These are phyloP conservation scores for Galago senegalensis DNA, from an alignment of 2,797 vertebrate genomes.

Conservation along the genomic window DNA sequence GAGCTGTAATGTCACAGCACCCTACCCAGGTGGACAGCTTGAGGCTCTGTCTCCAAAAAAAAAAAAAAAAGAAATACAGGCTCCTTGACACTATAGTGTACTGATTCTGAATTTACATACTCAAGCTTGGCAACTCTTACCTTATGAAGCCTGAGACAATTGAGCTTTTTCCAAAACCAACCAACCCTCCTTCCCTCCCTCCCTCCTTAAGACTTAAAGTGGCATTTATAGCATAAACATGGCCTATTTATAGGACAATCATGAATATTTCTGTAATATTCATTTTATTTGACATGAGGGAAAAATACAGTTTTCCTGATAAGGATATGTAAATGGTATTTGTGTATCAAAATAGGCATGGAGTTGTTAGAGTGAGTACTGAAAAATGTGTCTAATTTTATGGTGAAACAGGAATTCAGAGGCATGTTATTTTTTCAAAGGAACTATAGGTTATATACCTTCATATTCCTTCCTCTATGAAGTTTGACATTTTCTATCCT, in stretches of 20 bases:
- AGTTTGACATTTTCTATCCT: not conserved
- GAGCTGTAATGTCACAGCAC: no score
- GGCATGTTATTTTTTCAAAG: conserved; percentile 44
- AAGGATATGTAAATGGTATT: conserved; percentile 24
- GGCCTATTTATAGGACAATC: conserved; percentile 23
- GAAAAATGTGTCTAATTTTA: conserved; percentile 21
- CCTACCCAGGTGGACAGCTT: no score
- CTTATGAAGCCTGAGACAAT: no score
- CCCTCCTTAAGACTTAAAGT: not conserved
- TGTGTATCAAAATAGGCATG: conserved; percentile 16
- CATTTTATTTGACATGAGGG: conserved; percentile 55
- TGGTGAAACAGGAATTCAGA: conserved; percentile 28
- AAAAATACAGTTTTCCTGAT: conserved; percentile 25
- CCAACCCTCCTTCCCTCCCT: no score
- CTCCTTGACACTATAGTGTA: not conserved
- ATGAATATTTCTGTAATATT: conserved; percentile 9
- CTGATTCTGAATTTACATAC: not conserved
- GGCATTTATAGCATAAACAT: conserved; percentile 23
- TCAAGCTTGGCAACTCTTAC: conserved; percentile 9
- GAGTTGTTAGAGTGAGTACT: not conserved
- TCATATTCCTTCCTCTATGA: not conserved
- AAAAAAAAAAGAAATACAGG: no score
- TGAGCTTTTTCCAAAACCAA: no score
- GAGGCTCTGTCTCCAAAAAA: no score
- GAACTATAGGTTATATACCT: not conserved